Conservation (phyloP, 2,797 vertebrate species). For the Danio tinwini region DNA sequence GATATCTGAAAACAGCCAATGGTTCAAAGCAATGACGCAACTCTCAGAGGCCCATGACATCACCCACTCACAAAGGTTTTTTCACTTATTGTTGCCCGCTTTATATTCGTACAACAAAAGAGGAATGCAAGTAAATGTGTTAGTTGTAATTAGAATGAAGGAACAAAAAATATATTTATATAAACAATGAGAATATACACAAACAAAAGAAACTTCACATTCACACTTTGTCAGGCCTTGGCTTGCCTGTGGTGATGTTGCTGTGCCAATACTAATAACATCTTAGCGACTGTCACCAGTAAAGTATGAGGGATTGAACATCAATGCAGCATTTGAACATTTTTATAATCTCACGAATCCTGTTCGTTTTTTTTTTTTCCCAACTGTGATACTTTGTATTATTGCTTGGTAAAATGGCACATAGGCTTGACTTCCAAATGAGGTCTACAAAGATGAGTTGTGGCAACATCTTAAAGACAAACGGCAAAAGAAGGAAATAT, state of each 20-base stretch:
- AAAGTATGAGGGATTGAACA: conserved; percentile 69
- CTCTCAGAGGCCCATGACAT: conserved; percentile 69
- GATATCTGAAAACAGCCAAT: conserved; percentile 54
- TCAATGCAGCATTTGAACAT: conserved; percentile 75
- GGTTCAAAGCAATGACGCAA: conserved; percentile 59
- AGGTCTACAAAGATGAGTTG: conserved; percentile 62
- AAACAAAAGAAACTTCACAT: conserved; percentile 70
- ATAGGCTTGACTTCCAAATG: conserved; percentile 70
- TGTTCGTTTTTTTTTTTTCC: conserved; percentile 54
- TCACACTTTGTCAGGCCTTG: conserved; percentile 68
- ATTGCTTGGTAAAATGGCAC: conserved; percentile 84
- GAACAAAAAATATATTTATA: conserved; percentile 43
- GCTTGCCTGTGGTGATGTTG: conserved; percentile 63
- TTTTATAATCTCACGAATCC: conserved; percentile 58
- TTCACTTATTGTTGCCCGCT: conserved; percentile 38
- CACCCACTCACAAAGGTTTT: conserved; percentile 49
- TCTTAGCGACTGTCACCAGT: conserved; percentile 59
- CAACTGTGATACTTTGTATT: conserved; percentile 68
- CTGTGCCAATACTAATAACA: conserved; percentile 64
- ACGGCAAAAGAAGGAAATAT: conserved; percentile 63
- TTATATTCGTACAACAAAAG: conserved; percentile 63
- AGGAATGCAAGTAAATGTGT: conserved; percentile 63
- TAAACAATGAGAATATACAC: conserved; percentile 61
- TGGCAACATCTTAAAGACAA: conserved; percentile 59
- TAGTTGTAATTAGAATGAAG: conserved; percentile 49